Base-by-base conservation (phyloP, 2,888 invertebrate species). In the Dynastes tityus region DNA sequence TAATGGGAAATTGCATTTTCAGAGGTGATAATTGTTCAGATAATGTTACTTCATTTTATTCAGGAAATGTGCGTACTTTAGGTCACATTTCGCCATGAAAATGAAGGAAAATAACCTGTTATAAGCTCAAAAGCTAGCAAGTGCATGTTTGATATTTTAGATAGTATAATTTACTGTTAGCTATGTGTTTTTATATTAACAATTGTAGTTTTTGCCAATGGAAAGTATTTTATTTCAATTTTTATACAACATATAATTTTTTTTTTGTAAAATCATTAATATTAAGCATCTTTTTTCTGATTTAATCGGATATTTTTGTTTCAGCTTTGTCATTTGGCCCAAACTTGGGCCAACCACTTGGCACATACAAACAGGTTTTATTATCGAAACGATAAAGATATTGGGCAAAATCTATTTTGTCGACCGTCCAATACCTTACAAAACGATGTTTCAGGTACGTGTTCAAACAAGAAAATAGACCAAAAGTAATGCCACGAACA, bases 291-390 rank as follows among this genome's bases (percentile, higher is more conserved):
- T 22, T 22, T 22, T 32, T 32, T 32, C 32, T 5, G 5, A 32
- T 32, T 32, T 32, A 32, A 32, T 22, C 4, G 32, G 13, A n/a
- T 11, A 40, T 37, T 82, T 80, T 82, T 83, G 81, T 89, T 90
- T 27, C 89, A 95, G 95, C 87, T 95, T 61, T 95, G 95, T 86
- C 92, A 94, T 86, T 92, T 94, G 86, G 95, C 95, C 71, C 96
- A 97, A 89, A 94, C 94, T 58, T 96, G 96, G 96, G 96, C 96
- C 4, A 96, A 96, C 88, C 94, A 96, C 85, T 89, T 96, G 84
- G 96, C 96, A 11, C 94, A 95, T 87, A 94, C 94, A 2, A 94
- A 95, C 86, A 92, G 92, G 84, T 95, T 96, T 89, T 92, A 93
- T 88, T 94, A 95, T 88, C 90, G 95, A 82, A 94, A 93, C 87